Evolutionary conservation across 2,113 vertebrate genomes (phyloP).

Genomic region (Macquaria australasica): DNA sequence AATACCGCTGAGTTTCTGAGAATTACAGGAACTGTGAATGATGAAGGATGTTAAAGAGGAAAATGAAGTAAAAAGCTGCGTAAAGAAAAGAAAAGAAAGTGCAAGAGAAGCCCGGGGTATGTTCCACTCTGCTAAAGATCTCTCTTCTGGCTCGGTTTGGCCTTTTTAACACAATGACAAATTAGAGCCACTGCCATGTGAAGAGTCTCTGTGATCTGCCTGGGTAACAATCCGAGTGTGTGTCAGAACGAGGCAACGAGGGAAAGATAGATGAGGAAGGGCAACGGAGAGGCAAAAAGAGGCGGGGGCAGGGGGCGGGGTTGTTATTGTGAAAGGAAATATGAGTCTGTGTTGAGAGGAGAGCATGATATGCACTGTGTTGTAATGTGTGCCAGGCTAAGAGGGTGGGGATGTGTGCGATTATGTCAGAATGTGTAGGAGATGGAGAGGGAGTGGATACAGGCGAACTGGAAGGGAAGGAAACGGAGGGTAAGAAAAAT

Average conservation of each 20-base stretch:
- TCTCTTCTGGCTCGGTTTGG: constrained; percentile 58
- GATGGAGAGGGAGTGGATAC: constrained; percentile 67
- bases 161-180: constrained; percentile 72
- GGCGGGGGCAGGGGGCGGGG: constrained; percentile 57
- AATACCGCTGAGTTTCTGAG: constrained; percentile 18
- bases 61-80: constrained; percentile 35
- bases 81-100: not conserved
- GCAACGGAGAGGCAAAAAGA: constrained; percentile 36
- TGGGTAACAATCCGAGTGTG: constrained; percentile 52
- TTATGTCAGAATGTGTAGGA: constrained; percentile 76
- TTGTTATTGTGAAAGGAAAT: constrained; percentile 75
- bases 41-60: constrained; percentile 28
- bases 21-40: constrained; percentile 40
- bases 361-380: constrained; percentile 63
- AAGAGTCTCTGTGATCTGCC: constrained; percentile 64
- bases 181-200: constrained; percentile 62
- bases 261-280: constrained; percentile 51
- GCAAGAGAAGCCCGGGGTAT: constrained; percentile 35
- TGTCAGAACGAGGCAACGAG: constrained; percentile 42
- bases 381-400: constrained; percentile 68
- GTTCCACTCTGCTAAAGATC: constrained; percentile 51
- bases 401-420: constrained; percentile 69
- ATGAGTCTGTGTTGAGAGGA: constrained; percentile 68
- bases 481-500: constrained; percentile 62
- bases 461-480: constrained; percentile 62